Evolutionary conservation across 2,113 vertebrate genomes (phyloP).

Genomic region (Seriola quinqueradiata): DNA sequence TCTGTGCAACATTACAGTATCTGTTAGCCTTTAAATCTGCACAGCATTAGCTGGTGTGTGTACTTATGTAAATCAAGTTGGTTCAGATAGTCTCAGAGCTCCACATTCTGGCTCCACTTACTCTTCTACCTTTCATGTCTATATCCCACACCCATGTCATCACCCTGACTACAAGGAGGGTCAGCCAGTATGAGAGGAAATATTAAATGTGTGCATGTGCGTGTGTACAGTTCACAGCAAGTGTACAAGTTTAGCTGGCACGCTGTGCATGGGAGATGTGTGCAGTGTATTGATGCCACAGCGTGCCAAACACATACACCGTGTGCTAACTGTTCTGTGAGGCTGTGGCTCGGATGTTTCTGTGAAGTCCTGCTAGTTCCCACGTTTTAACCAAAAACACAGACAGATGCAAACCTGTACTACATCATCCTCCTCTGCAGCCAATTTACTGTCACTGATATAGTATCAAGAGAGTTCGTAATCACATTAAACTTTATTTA

Average conservation of each 20-base stretch:
- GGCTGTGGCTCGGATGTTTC: constrained; percentile 35
- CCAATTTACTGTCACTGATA: constrained; percentile 7
- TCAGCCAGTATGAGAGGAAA: constrained; percentile 59
- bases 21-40: constrained; percentile 31
- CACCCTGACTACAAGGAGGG: constrained; percentile 18
- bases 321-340: constrained; percentile 27
- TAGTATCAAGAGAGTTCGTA: not conserved
- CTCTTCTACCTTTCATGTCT: constrained; percentile 29
- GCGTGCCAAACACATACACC: constrained; percentile 43
- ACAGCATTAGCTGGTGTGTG: constrained; percentile 18
- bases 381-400: constrained; percentile 37
- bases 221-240: constrained; percentile 12
- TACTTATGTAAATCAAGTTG: constrained; percentile 30
- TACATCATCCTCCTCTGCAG: constrained; percentile 19
- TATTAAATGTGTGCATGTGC: constrained; percentile 31
- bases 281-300: constrained; percentile 56
- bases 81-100: constrained; percentile 34
- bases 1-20: constrained; percentile 1
- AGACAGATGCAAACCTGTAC: constrained; percentile 40
- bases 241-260: constrained; percentile 37
- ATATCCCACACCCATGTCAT: constrained; percentile 50
- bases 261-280: constrained; percentile 14
- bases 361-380: constrained; percentile 28
- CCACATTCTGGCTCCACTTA: constrained; percentile 32
- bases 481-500: not conserved